These are phyloP conservation scores for Scrobipalpa atriplicella DNA, from an alignment of 2,888 invertebrate species.

Conservation along the genomic window DNA sequence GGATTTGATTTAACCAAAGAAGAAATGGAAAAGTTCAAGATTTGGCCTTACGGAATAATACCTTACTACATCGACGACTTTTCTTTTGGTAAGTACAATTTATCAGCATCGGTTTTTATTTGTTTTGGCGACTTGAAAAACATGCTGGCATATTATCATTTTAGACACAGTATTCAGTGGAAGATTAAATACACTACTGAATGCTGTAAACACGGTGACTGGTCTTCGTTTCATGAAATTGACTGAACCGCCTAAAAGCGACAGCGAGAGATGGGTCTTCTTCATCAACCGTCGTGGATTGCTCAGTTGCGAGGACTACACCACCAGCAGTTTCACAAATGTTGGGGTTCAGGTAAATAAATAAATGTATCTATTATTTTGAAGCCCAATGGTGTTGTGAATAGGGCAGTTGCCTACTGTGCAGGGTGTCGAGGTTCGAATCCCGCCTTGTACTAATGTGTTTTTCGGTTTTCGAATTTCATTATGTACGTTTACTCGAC, in stretches of 20 bases:
- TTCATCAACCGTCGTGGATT: slow-evolving; percentile 32
- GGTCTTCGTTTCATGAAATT: slow-evolving; percentile 26
- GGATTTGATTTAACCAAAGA: slow-evolving; percentile 40
- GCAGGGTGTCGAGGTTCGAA: too few relatives aligned
- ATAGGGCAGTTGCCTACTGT: too few relatives aligned
- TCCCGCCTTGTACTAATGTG: too few relatives aligned
- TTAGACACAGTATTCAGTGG: slow-evolving; percentile 23
- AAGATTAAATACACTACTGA: slow-evolving; percentile 12
- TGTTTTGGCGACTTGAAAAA: too few relatives aligned
- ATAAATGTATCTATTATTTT: too few relatives aligned
- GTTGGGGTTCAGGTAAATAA: slow-evolving; percentile 29
- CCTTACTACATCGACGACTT: slow-evolving; percentile 66
- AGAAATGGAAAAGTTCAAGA: slow-evolving; percentile 57
- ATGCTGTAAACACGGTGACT: not conserved
- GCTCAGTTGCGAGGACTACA: slow-evolving; percentile 29
- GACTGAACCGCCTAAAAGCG: slow-evolving; percentile 4
- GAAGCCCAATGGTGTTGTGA: too few relatives aligned
- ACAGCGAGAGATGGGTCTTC: slow-evolving; percentile 30
- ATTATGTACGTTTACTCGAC: too few relatives aligned
- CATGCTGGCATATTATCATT: not conserved
- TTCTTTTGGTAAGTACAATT: slow-evolving; percentile 59
- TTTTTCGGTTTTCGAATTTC: too few relatives aligned
- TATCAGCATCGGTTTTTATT: not conserved
- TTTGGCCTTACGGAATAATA: slow-evolving; percentile 62
- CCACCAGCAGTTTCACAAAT: slow-evolving; percentile 4